phyloP scores from a whole-genome alignment of 2,797 vertebrate genomes.

The Hypotaenidia okinawae region DNA sequence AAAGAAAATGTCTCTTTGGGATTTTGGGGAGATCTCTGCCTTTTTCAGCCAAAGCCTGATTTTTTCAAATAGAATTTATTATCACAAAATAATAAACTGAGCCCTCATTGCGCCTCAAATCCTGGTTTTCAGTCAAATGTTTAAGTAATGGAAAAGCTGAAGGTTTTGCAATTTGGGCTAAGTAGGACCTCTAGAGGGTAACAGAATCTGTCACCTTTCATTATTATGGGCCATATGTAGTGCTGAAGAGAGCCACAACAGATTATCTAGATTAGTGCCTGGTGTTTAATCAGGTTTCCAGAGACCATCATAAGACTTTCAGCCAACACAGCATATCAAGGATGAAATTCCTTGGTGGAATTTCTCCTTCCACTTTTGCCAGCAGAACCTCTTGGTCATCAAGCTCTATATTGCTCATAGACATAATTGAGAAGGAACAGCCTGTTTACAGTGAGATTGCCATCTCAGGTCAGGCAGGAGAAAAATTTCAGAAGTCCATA shows the following conservation, averaged over 20 bases:
- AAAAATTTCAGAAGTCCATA: background rate
- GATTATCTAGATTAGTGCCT: background rate
- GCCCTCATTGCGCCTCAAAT: background rate
- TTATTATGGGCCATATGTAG: background rate
- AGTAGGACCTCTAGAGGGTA: background rate
- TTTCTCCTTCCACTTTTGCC: background rate
- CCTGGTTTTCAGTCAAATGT: background rate
- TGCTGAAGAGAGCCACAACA: background rate
- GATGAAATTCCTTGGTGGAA: background rate
- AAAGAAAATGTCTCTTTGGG: background rate
- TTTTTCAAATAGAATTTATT: background rate
- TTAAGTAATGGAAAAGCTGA: background rate
- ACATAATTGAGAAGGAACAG: background rate
- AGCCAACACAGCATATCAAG: background rate
- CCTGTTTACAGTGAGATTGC: background rate
- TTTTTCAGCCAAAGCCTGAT: background rate
- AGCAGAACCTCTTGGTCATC: background rate
- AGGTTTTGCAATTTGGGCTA: background rate
- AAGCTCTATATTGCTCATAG: background rate
- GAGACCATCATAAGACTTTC: background rate
- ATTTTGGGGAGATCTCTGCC: background rate
- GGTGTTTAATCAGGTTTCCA: background rate
- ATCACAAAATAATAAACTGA: background rate
- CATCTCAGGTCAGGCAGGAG: background rate
- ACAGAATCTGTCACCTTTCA: background rate